Evolutionary conservation across 2,113 vertebrate genomes (phyloP), one percentile per base, ranked within the genome.

Genomic region (Verasper variegatus): DNA sequence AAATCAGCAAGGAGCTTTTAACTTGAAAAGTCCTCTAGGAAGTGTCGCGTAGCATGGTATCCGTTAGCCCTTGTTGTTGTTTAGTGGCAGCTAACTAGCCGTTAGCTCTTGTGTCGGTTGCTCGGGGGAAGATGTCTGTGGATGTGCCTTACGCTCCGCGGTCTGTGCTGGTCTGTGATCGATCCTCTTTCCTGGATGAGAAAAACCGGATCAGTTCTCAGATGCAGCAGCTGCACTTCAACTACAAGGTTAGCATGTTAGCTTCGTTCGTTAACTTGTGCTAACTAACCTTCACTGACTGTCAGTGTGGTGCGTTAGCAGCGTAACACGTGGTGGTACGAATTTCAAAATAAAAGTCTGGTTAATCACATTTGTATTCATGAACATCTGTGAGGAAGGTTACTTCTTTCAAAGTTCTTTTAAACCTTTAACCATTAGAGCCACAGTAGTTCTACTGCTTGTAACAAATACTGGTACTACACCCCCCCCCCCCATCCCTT

Each of bases 161-260:
- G 14, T 75, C 65, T 0, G 21, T 88, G 37, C 61, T 91, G 59
- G 75, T 86, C 11, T 80, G 26, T n/a, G 89, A 91, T 0, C 64
- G 55, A 15, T 89, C 89, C 78, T 86, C 67, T 56, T 80, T 89
- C 40, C 64, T 59, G 66, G 42, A 91, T 0, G 24, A 79, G 10
- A 75, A 71, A 51, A 85, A 85, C 82, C 80, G 89, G 4, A 1
- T 91, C 14, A 62, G 66, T 1, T n/a, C 77, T 0, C 86, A 88
- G 21, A 54, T 89, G 56, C 67, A 87, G 42, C 78, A 76, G 60
- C 73, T 56, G 12, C 82, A 70, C 55, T 85, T 88, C 35, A 88
- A 76, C 78, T 78, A 88, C 76, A 88, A 89, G 88, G 89, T 54
- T 54, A 20, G 51, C 40, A 42, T 11, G 40, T 12, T 87, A 58